Evolutionary conservation across 2,888 invertebrate species (phyloP).

Genomic region (Argyra leucocephala): DNA sequence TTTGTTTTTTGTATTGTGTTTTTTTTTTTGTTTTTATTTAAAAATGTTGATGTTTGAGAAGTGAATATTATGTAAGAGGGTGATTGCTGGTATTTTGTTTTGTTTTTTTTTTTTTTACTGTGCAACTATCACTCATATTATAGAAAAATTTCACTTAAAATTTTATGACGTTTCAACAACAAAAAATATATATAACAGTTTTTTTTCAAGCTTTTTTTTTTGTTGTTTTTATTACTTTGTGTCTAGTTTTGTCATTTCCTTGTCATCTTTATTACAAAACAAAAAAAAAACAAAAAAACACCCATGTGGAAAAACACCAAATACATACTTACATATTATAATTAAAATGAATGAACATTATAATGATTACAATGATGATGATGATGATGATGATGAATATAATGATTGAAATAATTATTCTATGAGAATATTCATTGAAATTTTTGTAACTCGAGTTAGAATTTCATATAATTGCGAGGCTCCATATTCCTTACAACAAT

Average conservation of each 20-base stretch:
- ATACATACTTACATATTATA: background rate
- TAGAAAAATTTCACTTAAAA: background rate
- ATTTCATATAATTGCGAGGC: no score
- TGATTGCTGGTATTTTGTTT: background rate
- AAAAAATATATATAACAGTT: no score
- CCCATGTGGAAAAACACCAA: background rate
- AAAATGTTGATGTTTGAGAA: background rate
- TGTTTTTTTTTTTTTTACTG: background rate
- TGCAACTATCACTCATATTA: no score
- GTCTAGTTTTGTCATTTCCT: background rate
- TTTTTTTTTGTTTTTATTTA: no score
- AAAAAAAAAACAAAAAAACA: background rate
- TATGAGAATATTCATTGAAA: constrained; percentile 1
- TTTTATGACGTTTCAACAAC: background rate
- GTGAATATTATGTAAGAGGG: background rate
- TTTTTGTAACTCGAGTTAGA: no score
- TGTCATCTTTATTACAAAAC: background rate
- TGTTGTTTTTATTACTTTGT: background rate
- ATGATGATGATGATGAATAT: background rate
- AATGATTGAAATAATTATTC: no score
- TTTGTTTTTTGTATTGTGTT: no score
- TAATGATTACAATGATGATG: no score
- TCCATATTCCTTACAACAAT: no score
- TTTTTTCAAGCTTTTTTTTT: no score
- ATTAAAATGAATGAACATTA: background rate